phyloP scores from a whole-genome alignment of 2,888 invertebrate genomes.

The Lepidochitona cinerea region DNA sequence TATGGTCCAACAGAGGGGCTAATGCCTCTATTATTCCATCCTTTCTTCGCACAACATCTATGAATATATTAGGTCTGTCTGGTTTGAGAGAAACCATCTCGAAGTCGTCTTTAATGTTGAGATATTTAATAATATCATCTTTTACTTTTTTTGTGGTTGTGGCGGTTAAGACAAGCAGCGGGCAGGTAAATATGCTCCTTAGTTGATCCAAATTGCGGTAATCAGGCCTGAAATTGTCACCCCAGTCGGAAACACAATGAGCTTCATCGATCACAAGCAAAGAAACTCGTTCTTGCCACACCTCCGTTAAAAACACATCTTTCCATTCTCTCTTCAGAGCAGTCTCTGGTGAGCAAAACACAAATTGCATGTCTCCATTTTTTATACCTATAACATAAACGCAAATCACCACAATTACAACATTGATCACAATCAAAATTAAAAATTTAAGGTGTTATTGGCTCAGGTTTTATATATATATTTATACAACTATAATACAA shows the following conservation, averaged over 20 bases:
- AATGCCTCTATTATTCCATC: background rate
- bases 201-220: too few relatives aligned
- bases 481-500: too few relatives aligned
- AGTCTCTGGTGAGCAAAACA: conserved; percentile 29
- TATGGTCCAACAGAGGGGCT: conserved; percentile 20
- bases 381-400: background rate
- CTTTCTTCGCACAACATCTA: conserved; percentile 14
- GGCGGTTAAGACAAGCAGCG: conserved; percentile 21
- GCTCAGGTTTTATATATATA: too few relatives aligned
- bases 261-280: conserved; percentile 31
- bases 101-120: conserved; percentile 13
- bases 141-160: conserved; percentile 21
- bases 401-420: too few relatives aligned
- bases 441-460: too few relatives aligned
- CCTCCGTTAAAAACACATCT: conserved; percentile 16
- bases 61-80: conserved; percentile 23
- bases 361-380: conserved; percentile 11
- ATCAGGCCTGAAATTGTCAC: too few relatives aligned
- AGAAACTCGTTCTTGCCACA: conserved; percentile 19
- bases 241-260: conserved; percentile 38
- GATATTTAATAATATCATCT: conserved; percentile 19
- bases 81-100: conserved; percentile 14
- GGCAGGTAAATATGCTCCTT: conserved; percentile 27
- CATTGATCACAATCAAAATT: too few relatives aligned
- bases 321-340: conserved; percentile 26